A percentile compares a stretch with the other conserved stretches of the same genome.
Conservation (phyloP, 2,797 vertebrate species). For the Pempheris klunzingeri region DNA sequence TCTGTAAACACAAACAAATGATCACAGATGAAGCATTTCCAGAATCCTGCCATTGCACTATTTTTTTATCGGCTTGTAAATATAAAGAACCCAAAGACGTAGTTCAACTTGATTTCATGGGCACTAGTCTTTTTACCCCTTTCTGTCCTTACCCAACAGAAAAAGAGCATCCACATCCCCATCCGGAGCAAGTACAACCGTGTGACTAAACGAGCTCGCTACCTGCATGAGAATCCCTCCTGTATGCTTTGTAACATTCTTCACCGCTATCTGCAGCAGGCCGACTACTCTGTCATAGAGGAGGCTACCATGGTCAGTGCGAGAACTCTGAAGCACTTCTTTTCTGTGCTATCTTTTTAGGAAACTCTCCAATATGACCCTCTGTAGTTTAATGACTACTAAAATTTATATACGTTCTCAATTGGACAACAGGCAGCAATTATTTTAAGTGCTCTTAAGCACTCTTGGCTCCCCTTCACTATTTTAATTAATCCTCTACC, state of each 20-base stretch:
- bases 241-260: slow-evolving; percentile 97
- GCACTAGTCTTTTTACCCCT: not conserved
- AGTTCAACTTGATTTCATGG: not conserved
- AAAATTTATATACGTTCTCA: not conserved
- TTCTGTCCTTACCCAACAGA: slow-evolving; percentile 79
- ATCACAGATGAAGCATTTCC: not conserved
- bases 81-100: not conserved
- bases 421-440: not conserved
- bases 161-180: slow-evolving; percentile 97
- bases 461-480: slow-evolving; percentile 2
- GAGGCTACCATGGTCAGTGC: slow-evolving; percentile 95
- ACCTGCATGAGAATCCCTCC: slow-evolving; percentile 97
- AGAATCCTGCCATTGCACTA: not conserved
- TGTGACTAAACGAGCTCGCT: slow-evolving; percentile 94
- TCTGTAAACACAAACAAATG: not conserved
- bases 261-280: slow-evolving; percentile 97
- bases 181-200: slow-evolving; percentile 98
- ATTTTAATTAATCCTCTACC: not conserved
- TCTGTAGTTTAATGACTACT: not conserved
- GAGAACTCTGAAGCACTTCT: not conserved
- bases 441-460: slow-evolving; percentile 22
- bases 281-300: slow-evolving; percentile 95
- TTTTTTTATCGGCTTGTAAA: not conserved
- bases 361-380: not conserved
- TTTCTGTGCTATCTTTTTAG: not conserved